These are phyloP conservation scores for Chelonia mydas DNA, from an alignment of 2,797 vertebrate species.

Conservation along the genomic window DNA sequence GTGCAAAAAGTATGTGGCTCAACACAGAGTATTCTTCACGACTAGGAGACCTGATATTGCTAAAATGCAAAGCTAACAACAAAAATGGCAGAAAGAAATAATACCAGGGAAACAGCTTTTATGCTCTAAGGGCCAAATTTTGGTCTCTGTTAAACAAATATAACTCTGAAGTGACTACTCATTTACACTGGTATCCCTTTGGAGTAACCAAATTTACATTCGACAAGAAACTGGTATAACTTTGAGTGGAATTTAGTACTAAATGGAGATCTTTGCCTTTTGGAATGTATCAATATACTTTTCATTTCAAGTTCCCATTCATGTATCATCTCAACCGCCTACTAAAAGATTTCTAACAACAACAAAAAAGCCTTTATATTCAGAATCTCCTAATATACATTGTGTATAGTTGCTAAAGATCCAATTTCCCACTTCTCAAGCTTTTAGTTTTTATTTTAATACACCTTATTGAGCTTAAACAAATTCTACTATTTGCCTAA, in stretches of 20 bases:
- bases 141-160: not conserved
- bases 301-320: constrained; percentile 29
- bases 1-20: not conserved
- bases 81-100: not conserved
- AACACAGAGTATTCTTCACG: not conserved
- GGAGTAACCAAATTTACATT: not conserved
- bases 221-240: not conserved
- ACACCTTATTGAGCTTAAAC: constrained; percentile 29
- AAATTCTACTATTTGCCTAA: constrained; percentile 28
- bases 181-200: not conserved
- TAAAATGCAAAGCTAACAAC: not conserved
- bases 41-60: not conserved
- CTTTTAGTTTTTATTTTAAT: constrained; percentile 18
- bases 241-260: not conserved
- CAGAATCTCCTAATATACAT: not conserved
- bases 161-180: not conserved
- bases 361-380: not conserved
- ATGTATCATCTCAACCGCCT: not conserved
- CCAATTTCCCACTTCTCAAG: not conserved
- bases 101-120: not conserved
- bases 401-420: not conserved
- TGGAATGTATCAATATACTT: constrained; percentile 17
- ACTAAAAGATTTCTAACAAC: not conserved
- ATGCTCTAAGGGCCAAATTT: not conserved
- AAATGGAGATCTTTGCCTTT: constrained; percentile 39